Evolutionary conservation across 1,140 invertebrate genomes (phyloP).

Genomic region (Scaptomyza graminum): DNA sequence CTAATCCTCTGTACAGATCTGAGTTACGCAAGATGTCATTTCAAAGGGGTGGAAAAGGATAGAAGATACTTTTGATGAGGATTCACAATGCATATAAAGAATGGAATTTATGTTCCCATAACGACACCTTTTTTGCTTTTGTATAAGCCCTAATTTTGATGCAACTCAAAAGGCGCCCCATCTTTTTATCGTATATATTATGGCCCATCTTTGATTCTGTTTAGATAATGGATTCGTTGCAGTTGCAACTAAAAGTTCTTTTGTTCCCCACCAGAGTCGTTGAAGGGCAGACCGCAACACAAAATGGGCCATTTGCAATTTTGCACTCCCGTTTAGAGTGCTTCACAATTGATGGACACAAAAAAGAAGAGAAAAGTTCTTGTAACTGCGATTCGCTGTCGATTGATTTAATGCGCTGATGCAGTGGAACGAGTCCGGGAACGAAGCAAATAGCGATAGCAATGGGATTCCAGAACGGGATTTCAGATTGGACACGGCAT

Average conservation of each 20-base stretch:
- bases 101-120: neutral
- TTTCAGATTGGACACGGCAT: conserved; percentile 31
- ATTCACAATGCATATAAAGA: too few relatives aligned
- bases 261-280: neutral
- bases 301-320: conserved; percentile 35
- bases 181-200: neutral
- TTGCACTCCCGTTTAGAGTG: conserved; percentile 45
- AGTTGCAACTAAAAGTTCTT: neutral
- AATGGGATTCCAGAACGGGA: conserved; percentile 12
- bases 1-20: conserved; percentile 25
- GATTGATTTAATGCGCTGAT: conserved; percentile 65
- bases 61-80: too few relatives aligned
- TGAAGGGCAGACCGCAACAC: conserved; percentile 19
- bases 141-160: too few relatives aligned
- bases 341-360: conserved; percentile 37
- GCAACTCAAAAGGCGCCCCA: too few relatives aligned
- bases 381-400: conserved; percentile 31
- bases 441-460: too few relatives aligned
- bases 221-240: conserved; percentile 17
- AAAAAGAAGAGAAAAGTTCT: conserved; percentile 27
- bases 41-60: neutral
- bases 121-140: too few relatives aligned
- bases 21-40: conserved; percentile 9
- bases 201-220: conserved; percentile 9
- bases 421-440: conserved; percentile 40